Evolutionary conservation across 2,888 invertebrate species (phyloP), one percentile per base, ranked within the genome.

Genomic region (Clusia tigrina): DNA sequence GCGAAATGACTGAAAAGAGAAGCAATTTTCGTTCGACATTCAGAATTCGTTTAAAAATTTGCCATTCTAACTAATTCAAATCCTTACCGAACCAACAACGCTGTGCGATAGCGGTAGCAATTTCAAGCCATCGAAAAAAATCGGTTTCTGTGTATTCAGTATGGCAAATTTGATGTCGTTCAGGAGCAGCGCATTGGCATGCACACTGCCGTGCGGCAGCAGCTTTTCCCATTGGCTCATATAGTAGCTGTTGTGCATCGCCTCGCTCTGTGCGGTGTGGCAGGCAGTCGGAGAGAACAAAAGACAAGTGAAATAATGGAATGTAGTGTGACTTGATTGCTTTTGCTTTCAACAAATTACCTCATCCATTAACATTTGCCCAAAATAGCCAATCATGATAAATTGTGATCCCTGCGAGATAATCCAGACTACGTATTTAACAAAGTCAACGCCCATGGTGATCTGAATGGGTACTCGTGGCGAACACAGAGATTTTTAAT

Each of bases 331-430:
- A 32, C 5, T 9, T 32, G 12, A 32, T 32, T 32, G 32, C 32
- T 32, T 32, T 32, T 12, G 32, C 32, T 32, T 32, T 32, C n/a
- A 32, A 32, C 32, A 9, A n/a, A n/a, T 20, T 59, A 65, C 58
- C 65, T 65, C 62, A 42, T 64, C 60, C 60, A 62, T 60, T 22
- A 65, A 46, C 65, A 67, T 62, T 60, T 65, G 63, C 12, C 62
- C 67, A 37, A 67, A 65, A 61, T 60, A 60, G 23, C 64, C 65
- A 60, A 64, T 60, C 55, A 67, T 48, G 17, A 64, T 38, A 51
- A 67, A 60, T 37, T 67, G 60, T 26, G 52, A 18, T 1, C 46
- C 53, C 57, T 67, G 65, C 51, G 64, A 64, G 24, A 56, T 53
- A 25, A 67, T 20, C 67, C 65, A 67, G 26, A 55, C 22, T 42